Evolutionary conservation across 2,888 invertebrate genomes (phyloP).

Genomic region (Folsomia manolachei): DNA sequence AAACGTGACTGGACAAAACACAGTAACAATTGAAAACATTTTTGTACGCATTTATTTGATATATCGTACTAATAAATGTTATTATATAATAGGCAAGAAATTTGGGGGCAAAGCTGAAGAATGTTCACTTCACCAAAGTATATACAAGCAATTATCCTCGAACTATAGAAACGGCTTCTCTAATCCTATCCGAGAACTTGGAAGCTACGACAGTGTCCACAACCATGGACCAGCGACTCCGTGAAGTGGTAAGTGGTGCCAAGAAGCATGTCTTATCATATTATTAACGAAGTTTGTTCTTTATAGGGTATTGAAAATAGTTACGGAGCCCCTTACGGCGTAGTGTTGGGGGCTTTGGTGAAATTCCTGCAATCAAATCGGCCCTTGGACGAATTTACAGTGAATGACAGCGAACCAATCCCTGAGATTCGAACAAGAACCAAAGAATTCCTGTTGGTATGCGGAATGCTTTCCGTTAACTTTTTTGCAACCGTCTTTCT

Average conservation of each 20-base stretch:
- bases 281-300: too few relatives aligned
- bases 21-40: too few relatives aligned
- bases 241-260: neutral
- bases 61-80: too few relatives aligned
- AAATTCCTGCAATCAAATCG: neutral
- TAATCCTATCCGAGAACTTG: slow-evolving; percentile 8
- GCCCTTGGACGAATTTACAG: neutral
- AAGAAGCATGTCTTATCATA: too few relatives aligned
- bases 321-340: neutral
- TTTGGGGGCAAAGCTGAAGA: neutral
- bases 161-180: slow-evolving; percentile 15
- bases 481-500: too few relatives aligned
- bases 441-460: neutral
- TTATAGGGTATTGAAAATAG: neutral
- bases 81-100: slow-evolving; percentile 20
- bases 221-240: neutral
- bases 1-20: slow-evolving; percentile 12
- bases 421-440: neutral
- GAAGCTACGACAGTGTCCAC: neutral
- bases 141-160: slow-evolving; percentile 21
- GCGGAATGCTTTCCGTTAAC: too few relatives aligned
- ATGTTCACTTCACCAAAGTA: slow-evolving; percentile 16
- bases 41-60: too few relatives aligned
- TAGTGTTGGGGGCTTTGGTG: neutral
- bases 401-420: neutral